Evolutionary conservation across 2,113 vertebrate species (phyloP), one percentile per base, ranked within the genome.

Genomic region (Peucedramus taeniatus): DNA sequence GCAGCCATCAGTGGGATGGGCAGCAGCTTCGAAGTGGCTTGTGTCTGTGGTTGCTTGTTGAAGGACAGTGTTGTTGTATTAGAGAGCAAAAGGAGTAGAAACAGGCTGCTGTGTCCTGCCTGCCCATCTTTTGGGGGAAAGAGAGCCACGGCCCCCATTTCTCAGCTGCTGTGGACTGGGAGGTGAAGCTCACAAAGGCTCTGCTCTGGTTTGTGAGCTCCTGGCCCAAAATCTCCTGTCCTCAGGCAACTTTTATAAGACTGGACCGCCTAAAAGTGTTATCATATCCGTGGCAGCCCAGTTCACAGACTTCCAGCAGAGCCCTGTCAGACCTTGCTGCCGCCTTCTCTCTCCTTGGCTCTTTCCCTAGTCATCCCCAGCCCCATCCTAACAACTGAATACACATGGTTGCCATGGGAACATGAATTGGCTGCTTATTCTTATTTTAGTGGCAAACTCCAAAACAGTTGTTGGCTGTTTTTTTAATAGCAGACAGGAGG

Each of bases 311-410:
- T 49, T 31, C 31, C 45, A 60, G 37, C 68, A 74, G 30, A 56
- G 20, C 44, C 40, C 9, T 2, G 3, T 3, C 4, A 1, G 47
- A 21, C 0, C 2, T 27, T 21, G 10, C 54, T 3, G 13, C 51
- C 1, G 1, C 70, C 24, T 64, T 26, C 14, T 9, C 66, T 44
- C 23, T 20, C 23, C 72, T 54, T 81, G 69, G 51, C 24, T 89
- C 60, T n/a, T 71, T 66, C 56, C 72, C 35, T 68, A 30, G 33
- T 3, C 69, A 51, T 51, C 28, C 68, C 23, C 13, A 79, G 8
- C 13, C 7, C 49, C 59, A 44, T 4, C 21, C 3, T 5, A 23
- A 59, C 10, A 30, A 31, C 24, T 9, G 79, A 35, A 23, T 21
- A 7, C 8, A 13, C 1, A 1, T 5, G 17, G 76, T 92, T 93